Evolutionary conservation across 2,888 invertebrate species (phyloP).

Genomic region (Melipona beecheii): DNA sequence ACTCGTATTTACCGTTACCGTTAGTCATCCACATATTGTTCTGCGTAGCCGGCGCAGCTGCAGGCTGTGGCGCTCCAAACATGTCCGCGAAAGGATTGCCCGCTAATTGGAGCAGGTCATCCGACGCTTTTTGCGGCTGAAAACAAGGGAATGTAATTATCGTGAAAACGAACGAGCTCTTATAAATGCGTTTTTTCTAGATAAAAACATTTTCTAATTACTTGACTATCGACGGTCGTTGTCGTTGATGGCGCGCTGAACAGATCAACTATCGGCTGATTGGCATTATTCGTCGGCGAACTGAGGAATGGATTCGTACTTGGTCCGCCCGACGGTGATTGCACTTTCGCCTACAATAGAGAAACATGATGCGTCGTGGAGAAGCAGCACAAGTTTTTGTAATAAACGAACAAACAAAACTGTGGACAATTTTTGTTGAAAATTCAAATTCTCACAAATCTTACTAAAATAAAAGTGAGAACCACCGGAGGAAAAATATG

Average conservation of each 20-base stretch:
- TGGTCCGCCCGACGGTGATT: slow-evolving; percentile 89
- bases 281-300: slow-evolving; percentile 86
- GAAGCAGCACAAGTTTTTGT: not conserved
- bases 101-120: slow-evolving; percentile 92
- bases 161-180: not conserved
- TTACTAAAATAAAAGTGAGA: no score
- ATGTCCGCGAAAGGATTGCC: slow-evolving; percentile 97
- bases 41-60: slow-evolving; percentile 76
- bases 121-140: slow-evolving; percentile 89
- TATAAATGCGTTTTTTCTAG: no score
- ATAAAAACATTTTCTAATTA: slow-evolving; percentile 43
- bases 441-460: no score
- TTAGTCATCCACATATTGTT: slow-evolving; percentile 86
- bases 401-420: not conserved
- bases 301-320: slow-evolving; percentile 95
- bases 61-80: slow-evolving; percentile 86
- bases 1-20: slow-evolving; percentile 84
- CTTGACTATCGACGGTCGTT: slow-evolving; percentile 77
- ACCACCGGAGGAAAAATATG: no score
- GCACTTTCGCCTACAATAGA: slow-evolving; percentile 88
- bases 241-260: slow-evolving; percentile 88
- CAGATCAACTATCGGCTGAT: slow-evolving; percentile 91
- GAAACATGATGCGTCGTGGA: not conserved
- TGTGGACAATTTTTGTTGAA: no score
- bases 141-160: slow-evolving; percentile 7